These are phyloP conservation scores for Lepidonotus clava DNA, from an alignment of 2,888 invertebrate genomes.

Conservation along the genomic window DNA sequence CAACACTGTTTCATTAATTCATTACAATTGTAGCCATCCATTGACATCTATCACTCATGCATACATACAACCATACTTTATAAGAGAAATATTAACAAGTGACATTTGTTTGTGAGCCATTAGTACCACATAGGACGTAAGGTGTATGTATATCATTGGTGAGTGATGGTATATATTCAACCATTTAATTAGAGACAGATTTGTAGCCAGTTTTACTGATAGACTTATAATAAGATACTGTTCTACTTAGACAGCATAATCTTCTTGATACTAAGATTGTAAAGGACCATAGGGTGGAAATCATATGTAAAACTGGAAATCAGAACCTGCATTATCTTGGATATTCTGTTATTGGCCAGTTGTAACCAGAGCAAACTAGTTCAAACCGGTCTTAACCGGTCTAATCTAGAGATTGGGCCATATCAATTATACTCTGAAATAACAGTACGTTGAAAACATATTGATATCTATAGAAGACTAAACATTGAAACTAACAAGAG, in stretches of 20 bases:
- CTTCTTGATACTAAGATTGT: neutral
- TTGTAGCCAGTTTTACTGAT: neutral
- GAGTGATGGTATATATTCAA: neutral
- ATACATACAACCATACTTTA: neutral
- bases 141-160: neutral
- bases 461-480: too few species aligned
- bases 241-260: neutral
- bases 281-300: too few species aligned
- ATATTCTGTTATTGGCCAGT: too few species aligned
- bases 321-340: too few species aligned
- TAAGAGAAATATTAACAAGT: too few species aligned
- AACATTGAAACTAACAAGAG: too few species aligned
- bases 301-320: too few species aligned
- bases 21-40: conserved; percentile 22
- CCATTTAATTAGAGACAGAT: neutral
- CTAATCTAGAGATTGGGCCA: too few species aligned
- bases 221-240: conserved; percentile 7
- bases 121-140: neutral
- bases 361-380: too few species aligned
- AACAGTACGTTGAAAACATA: too few species aligned
- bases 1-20: conserved; percentile 36
- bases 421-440: too few species aligned
- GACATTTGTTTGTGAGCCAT: neutral
- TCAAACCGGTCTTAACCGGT: too few species aligned
- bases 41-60: neutral